These are phyloP conservation scores for Drosophila ezoana DNA, from an alignment of 2,888 invertebrate species.

Conservation along the genomic window DNA sequence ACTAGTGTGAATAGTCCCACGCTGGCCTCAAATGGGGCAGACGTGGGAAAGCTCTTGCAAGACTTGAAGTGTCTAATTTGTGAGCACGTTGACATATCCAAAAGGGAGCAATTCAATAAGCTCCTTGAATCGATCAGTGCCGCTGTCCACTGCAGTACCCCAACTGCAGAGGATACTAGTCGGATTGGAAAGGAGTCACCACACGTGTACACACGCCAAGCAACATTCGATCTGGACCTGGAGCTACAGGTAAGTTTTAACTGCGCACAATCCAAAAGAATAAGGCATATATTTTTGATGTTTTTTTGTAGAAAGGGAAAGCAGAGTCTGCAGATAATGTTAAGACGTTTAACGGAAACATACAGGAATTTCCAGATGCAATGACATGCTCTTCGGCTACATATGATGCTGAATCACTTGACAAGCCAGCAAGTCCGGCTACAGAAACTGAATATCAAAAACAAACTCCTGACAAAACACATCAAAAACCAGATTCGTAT, in stretches of 20 bases:
- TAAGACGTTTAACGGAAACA: slow-evolving; percentile 12
- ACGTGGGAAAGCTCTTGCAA: slow-evolving; percentile 34
- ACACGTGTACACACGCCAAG: slow-evolving; percentile 55
- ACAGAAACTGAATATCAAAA: slow-evolving; percentile 1
- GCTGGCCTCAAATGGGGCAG: background rate
- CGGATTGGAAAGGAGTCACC: slow-evolving; percentile 5
- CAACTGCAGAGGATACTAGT: background rate
- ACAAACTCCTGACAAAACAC: background rate
- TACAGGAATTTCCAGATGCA: slow-evolving; percentile 56
- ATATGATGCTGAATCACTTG: slow-evolving; percentile 53
- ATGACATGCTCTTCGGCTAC: slow-evolving; percentile 69
- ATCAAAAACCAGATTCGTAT: slow-evolving; percentile 31
- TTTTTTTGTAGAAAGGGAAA: slow-evolving; percentile 30
- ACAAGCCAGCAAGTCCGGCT: slow-evolving; percentile 8
- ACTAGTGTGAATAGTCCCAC: background rate
- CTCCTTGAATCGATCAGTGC: slow-evolving; percentile 35
- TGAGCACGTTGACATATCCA: slow-evolving; percentile 43
- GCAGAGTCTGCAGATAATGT: background rate
- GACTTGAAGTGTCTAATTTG: slow-evolving; percentile 37
- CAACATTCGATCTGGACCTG: slow-evolving; percentile 63
- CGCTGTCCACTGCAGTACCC: background rate
- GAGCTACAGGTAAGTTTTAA: slow-evolving; percentile 36
- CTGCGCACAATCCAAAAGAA: background rate
- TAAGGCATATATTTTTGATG: too few relatives aligned
- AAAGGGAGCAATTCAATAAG: slow-evolving; percentile 40